phyloP scores from a whole-genome alignment of 1,140 invertebrate genomes.

The Gryllus bimaculatus region DNA sequence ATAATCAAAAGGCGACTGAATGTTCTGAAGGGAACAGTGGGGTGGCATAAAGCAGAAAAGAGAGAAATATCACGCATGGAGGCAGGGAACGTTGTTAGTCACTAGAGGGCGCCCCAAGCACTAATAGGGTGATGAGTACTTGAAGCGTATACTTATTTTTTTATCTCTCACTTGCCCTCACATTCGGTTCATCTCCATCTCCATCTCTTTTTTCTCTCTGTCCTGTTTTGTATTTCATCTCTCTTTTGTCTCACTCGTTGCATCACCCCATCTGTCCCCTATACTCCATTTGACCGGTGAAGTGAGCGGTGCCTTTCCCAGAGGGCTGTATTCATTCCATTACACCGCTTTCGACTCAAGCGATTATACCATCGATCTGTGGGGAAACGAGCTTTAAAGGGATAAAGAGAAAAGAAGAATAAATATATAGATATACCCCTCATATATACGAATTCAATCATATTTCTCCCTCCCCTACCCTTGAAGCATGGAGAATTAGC shows the following conservation, averaged over 20 bases:
- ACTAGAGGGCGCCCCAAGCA: too few relatives aligned
- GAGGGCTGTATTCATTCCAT: background rate
- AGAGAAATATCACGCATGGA: too few relatives aligned
- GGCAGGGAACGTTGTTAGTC: too few relatives aligned
- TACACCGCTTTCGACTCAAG: background rate
- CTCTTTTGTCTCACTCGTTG: too few relatives aligned
- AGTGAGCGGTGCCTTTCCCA: background rate
- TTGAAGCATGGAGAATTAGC: background rate
- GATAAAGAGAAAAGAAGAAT: background rate
- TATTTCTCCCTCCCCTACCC: background rate
- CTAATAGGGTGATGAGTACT: too few relatives aligned
- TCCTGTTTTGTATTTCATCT: background rate
- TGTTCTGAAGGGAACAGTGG: too few relatives aligned
- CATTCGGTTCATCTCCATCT: background rate
- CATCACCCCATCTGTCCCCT: too few relatives aligned
- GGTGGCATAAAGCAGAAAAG: too few relatives aligned
- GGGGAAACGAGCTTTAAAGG: background rate
- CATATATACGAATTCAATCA: background rate
- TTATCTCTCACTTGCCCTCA: background rate
- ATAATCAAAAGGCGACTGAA: too few relatives aligned
- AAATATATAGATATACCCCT: background rate
- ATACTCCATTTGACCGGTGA: too few relatives aligned
- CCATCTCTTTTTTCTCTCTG: background rate
- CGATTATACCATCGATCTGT: background rate
- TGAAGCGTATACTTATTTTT: too few relatives aligned